Conservation (phyloP, 2,888 invertebrate genomes). For the Thumatha senex region DNA sequence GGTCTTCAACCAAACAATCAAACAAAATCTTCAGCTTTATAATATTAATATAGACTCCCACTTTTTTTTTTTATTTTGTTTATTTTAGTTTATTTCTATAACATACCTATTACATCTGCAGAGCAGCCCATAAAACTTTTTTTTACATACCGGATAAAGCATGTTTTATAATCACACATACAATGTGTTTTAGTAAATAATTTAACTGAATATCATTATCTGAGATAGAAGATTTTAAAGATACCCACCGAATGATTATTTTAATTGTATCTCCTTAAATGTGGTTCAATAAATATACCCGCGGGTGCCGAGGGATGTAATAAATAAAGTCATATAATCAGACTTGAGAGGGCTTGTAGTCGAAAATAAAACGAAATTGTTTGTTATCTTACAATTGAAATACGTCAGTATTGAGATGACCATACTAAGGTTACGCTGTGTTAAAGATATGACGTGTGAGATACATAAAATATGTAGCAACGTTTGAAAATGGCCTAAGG, state of each 20-base stretch:
- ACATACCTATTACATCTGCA: too few relatives aligned
- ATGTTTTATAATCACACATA: too few relatives aligned
- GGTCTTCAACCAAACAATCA: too few relatives aligned
- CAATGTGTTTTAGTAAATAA: neutral
- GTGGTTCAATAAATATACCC: constrained; percentile 15
- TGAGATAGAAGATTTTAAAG: constrained; percentile 4
- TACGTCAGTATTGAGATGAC: constrained; percentile 22
- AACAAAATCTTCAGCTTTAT: too few relatives aligned
- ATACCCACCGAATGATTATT: constrained; percentile 9
- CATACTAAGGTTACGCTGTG: constrained; percentile 22
- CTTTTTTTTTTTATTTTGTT: too few relatives aligned
- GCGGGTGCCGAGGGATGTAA: constrained; percentile 27
- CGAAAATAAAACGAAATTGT: constrained; percentile 22
- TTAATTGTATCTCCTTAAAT: constrained; percentile 14
- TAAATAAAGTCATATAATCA: constrained; percentile 28
- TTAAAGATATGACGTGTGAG: too few relatives aligned
- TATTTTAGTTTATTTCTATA: too few relatives aligned
- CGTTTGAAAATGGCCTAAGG: too few relatives aligned
- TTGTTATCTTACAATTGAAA: constrained; percentile 30
- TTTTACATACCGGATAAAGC: too few relatives aligned
- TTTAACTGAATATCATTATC: constrained; percentile 1
- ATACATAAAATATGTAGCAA: too few relatives aligned
- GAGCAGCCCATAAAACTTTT: too few relatives aligned
- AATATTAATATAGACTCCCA: too few relatives aligned
- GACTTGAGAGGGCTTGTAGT: constrained; percentile 6